Evolutionary conservation across 2,888 invertebrate species (phyloP).

Genomic region (Philaethria dido): DNA sequence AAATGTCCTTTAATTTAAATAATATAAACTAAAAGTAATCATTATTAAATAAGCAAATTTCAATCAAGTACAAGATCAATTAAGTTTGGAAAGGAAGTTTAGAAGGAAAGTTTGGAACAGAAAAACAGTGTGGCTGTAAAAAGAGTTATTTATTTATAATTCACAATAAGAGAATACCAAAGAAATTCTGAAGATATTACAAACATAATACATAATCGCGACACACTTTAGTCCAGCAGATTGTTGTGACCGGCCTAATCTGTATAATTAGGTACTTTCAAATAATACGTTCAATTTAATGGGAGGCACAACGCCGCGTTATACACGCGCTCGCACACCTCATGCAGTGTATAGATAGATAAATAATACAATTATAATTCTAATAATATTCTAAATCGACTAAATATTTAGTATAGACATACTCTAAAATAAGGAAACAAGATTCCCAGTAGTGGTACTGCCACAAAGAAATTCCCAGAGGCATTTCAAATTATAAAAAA

Average conservation of each 20-base stretch:
- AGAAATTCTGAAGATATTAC: conserved; percentile 68
- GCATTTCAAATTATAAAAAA: conserved; percentile 20
- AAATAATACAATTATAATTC: conserved; percentile 80
- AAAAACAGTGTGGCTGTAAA: conserved; percentile 62
- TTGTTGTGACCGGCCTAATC: conserved; percentile 60
- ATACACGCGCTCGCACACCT: conserved; percentile 15
- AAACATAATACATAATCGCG: conserved; percentile 53
- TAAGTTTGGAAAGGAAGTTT: neutral
- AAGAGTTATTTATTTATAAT: conserved; percentile 82
- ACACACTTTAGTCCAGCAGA: conserved; percentile 45
- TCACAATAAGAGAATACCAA: conserved; percentile 74
- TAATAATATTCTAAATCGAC: conserved; percentile 79
- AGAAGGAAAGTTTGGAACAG: conserved; percentile 30
- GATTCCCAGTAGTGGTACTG: conserved; percentile 68
- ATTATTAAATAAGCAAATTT: neutral
- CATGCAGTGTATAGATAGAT: conserved; percentile 74
- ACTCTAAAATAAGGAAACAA: conserved; percentile 74
- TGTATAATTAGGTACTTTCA: conserved; percentile 52
- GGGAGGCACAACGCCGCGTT: conserved; percentile 50
- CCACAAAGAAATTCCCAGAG: conserved; percentile 43
- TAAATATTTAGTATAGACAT: conserved; percentile 79
- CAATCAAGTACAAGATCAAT: neutral
- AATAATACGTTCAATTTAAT: conserved; percentile 49
- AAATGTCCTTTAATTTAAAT: neutral
- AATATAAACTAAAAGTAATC: neutral